These are phyloP conservation scores for Semaprochilodus insignis DNA, from an alignment of 2,797 vertebrate genomes.

Conservation along the genomic window DNA sequence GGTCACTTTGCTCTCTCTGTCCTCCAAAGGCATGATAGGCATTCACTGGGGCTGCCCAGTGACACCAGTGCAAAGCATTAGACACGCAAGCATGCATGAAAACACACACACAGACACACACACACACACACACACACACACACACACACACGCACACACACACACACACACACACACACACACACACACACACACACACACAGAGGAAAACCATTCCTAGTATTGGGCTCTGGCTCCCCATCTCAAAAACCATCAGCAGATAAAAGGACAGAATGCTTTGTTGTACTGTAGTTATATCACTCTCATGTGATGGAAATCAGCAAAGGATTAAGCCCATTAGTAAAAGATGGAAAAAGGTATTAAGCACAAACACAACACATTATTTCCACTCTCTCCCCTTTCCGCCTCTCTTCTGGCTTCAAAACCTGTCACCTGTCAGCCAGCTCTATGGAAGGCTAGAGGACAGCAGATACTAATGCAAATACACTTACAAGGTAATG, in stretches of 20 bases:
- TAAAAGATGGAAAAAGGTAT: conserved; percentile 12
- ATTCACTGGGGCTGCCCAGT: conserved; percentile 49
- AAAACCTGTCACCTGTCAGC: not conserved
- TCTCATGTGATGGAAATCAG: conserved; percentile 10
- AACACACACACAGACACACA: not conserved
- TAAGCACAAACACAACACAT: not conserved
- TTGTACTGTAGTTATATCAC: not conserved
- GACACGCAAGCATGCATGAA: conserved; percentile 6
- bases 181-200: not conserved
- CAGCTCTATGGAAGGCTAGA: not conserved
- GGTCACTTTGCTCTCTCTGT: conserved; percentile 36
- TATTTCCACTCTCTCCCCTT: not conserved
- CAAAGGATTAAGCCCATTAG: not conserved
- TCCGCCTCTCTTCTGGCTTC: not conserved
- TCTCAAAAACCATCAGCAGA: conserved; percentile 16
- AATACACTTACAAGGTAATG: not conserved
- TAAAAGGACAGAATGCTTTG: not conserved
- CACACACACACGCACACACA: conserved; percentile 22
- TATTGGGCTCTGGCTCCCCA: conserved; percentile 6
- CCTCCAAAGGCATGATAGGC: conserved; percentile 24
- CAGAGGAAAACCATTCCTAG: conserved; percentile 7
- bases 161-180: conserved; percentile 46
- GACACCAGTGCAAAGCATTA: conserved; percentile 49
- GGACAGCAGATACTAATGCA: not conserved
- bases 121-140: conserved; percentile 36